Evolutionary conservation across 2,113 vertebrate species (phyloP).

Genomic region (Notechis scutatus): DNA sequence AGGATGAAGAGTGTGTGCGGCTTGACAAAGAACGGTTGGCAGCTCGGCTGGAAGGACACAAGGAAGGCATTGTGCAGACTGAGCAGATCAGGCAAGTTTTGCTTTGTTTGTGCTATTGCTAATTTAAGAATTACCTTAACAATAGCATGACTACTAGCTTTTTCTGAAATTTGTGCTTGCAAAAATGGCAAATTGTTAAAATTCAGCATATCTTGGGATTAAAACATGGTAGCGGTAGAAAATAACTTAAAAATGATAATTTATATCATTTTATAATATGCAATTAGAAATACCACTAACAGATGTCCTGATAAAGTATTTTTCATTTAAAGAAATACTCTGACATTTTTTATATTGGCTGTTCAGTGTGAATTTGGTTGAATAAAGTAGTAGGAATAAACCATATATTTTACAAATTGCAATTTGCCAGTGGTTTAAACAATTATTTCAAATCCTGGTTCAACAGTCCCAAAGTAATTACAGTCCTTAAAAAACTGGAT

Average conservation of each 20-base stretch:
- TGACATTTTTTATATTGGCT: neutral
- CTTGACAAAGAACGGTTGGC: constrained; percentile 98
- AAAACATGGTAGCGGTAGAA: neutral
- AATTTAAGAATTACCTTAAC: neutral
- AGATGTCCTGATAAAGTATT: neutral
- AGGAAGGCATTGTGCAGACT: constrained; percentile 96
- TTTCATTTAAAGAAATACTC: neutral
- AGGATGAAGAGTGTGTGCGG: constrained; percentile 98
- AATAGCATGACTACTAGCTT: neutral
- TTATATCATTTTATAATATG: neutral
- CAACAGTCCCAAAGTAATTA: neutral
- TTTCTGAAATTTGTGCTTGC: neutral
- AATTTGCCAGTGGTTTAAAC: neutral
- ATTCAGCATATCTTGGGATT: neutral
- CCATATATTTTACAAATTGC: neutral
- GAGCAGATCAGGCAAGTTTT: constrained; percentile 91
- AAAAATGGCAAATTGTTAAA: neutral
- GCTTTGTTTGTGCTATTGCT: neutral
- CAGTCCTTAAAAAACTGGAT: neutral
- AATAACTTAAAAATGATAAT: neutral
- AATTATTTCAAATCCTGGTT: neutral
- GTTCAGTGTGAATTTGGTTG: neutral
- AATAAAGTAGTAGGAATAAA: neutral
- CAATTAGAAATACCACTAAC: neutral
- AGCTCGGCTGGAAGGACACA: constrained; percentile 96